Conservation (phyloP, 2,797 vertebrate genomes). For the Xenentodon cancila region DNA sequence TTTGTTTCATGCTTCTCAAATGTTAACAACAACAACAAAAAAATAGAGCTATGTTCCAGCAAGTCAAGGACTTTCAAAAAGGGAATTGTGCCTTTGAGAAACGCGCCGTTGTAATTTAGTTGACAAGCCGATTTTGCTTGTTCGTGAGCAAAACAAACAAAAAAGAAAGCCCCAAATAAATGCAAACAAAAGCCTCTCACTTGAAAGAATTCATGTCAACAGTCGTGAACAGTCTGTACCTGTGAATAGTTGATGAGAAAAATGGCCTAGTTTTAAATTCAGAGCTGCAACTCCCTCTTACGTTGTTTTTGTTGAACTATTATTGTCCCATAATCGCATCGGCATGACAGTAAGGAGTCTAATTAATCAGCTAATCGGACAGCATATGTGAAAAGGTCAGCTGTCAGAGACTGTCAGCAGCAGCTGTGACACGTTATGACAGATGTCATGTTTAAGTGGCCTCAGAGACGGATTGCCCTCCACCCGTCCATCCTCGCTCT, state of each 20-base stretch:
- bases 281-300: constrained; percentile 4
- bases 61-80: constrained; percentile 40
- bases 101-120: constrained; percentile 36
- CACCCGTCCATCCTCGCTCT: constrained; percentile 11
- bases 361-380: constrained; percentile 77
- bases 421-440: constrained; percentile 57
- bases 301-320: constrained; percentile 28
- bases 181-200: constrained; percentile 27
- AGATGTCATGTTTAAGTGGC: constrained; percentile 68
- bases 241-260: constrained; percentile 18
- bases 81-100: constrained; percentile 41
- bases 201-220: constrained; percentile 26
- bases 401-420: constrained; percentile 60
- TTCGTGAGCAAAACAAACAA: constrained; percentile 5
- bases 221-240: constrained; percentile 10
- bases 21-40: constrained; percentile 32
- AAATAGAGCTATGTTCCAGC: constrained; percentile 7
- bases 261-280: constrained; percentile 34
- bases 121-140: constrained; percentile 19
- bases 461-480: constrained; percentile 51
- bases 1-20: constrained; percentile 61
- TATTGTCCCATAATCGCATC: constrained; percentile 42
- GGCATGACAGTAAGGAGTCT: constrained; percentile 48
- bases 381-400: constrained; percentile 72
- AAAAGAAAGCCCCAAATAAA: constrained; percentile 11